Evolutionary conservation across 2,797 vertebrate genomes (phyloP), one percentile per base, ranked within the genome.

Genomic region (Chloroceryle inda): DNA sequence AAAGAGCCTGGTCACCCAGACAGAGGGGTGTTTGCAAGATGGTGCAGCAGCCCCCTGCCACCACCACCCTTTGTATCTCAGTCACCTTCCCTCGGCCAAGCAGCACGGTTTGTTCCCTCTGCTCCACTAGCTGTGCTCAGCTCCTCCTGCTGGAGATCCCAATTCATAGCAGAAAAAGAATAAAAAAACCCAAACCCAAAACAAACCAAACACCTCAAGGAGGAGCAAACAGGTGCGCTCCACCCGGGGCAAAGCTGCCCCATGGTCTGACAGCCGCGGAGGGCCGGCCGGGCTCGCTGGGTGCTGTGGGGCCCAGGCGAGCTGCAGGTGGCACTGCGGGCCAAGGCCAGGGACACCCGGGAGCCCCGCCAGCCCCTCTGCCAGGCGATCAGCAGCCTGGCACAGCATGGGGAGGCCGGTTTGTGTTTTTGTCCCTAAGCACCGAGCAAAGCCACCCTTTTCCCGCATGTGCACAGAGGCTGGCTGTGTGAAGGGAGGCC

Each of bases 391-490:
- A 10, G 61, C 56, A 6, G 27, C 11, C 3, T 14, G 37, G 68
- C 71, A 24, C 49, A 11, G 50, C 40, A 4, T 10, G 29, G 20
- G 17, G 8, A 22, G 16, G 59, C 29, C 4, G 22, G 14, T 9
- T 23, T 18, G 18, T 19, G 3, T 21, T 50, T 53, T 42, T 5
- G 59, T 40, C 49, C 49, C 67, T 55, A 9, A 0, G 4, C 21
- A 3, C 17, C 1, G 3, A 45, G 37, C 19, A 45, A 38, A 42
- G n/a, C 18, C 5, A 4, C n/a, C n/a, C 38, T 19, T 17, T 37
- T 20, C 61, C 35, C 18, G 5, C 8, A 9, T 0, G 0, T 5
- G 19, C 47, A 6, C 35, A 12, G 50, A 18, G 5, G 7, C 45
- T 49, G 29, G 62, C 29, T 33, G 24, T 4, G 26, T 29, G 22